Conservation (phyloP, 2,888 invertebrate genomes). For the Nomada ferruginata region DNA sequence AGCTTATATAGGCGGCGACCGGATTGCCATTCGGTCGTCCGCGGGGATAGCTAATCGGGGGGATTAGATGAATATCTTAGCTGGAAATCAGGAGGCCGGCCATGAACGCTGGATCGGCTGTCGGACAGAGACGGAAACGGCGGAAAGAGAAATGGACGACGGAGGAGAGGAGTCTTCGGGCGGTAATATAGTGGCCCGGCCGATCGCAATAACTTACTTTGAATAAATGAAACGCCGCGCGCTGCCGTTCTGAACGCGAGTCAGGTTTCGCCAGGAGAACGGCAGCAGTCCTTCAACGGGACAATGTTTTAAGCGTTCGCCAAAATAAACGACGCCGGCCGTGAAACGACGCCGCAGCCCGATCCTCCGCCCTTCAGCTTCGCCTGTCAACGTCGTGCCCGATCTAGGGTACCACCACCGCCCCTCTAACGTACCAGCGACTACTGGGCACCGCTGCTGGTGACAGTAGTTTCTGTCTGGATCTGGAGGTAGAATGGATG, state of each 20-base stretch:
- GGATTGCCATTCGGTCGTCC: constrained; percentile 75
- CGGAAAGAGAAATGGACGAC: constrained; percentile 68
- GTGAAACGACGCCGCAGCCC: constrained; percentile 38
- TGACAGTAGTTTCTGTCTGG: constrained; percentile 34
- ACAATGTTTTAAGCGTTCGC: constrained; percentile 77
- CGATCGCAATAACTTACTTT: constrained; percentile 83
- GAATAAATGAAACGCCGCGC: constrained; percentile 82
- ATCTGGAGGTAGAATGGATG: background rate
- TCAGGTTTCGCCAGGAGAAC: constrained; percentile 73
- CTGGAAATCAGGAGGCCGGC: constrained; percentile 74
- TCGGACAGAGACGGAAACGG: constrained; percentile 60
- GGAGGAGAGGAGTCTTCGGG: constrained; percentile 74
- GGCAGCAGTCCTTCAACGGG: constrained; percentile 76
- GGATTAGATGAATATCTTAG: constrained; percentile 81
- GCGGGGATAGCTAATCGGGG: constrained; percentile 70
- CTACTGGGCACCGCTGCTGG: constrained; percentile 14
- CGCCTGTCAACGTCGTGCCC: constrained; percentile 60
- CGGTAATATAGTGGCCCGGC: constrained; percentile 80
- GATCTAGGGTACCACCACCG: constrained; percentile 54
- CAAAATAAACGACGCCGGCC: constrained; percentile 76
- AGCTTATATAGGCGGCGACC: constrained; percentile 68
- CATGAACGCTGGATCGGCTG: constrained; percentile 29
- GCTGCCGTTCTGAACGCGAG: constrained; percentile 76
- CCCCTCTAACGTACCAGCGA: constrained; percentile 41
- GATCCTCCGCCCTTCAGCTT: constrained; percentile 41